phyloP scores from a whole-genome alignment of 2,113 vertebrate species.

The Triplophysa tibetana region DNA sequence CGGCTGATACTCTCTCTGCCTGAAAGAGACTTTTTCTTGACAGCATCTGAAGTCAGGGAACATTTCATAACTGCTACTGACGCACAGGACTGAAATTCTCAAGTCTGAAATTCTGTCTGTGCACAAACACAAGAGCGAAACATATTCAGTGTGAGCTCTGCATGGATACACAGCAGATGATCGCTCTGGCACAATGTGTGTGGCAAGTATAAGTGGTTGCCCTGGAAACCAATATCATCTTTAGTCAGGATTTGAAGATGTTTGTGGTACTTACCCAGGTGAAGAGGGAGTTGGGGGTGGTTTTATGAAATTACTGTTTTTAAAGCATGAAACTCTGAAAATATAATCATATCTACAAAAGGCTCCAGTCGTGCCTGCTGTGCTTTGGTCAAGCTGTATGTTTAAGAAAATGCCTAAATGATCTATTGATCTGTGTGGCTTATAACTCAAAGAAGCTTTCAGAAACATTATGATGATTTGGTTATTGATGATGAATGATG shows the following conservation, averaged over 20 bases:
- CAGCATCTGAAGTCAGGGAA: slow-evolving; percentile 23
- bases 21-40: not conserved
- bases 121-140: slow-evolving; percentile 7
- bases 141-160: slow-evolving; percentile 34
- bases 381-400: not conserved
- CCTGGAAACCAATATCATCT: slow-evolving; percentile 56
- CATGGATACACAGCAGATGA: slow-evolving; percentile 22
- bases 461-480: not conserved
- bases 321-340: slow-evolving; percentile 29
- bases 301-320: slow-evolving; percentile 39
- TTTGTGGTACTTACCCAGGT: slow-evolving; percentile 50
- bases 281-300: slow-evolving; percentile 32
- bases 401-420: not conserved
- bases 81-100: slow-evolving; percentile 50
- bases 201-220: slow-evolving; percentile 49
- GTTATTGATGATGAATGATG: not conserved
- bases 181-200: slow-evolving; percentile 23
- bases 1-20: too few species aligned
- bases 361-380: not conserved
- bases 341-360: slow-evolving; percentile 29
- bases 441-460: slow-evolving; percentile 1
- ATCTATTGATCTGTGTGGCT: not conserved
- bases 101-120: slow-evolving; percentile 25
- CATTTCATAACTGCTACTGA: slow-evolving; percentile 47
- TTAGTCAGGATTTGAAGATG: slow-evolving; percentile 48